Base-by-base conservation (phyloP, 2,888 invertebrate species). In the Girardia tigrina region DNA sequence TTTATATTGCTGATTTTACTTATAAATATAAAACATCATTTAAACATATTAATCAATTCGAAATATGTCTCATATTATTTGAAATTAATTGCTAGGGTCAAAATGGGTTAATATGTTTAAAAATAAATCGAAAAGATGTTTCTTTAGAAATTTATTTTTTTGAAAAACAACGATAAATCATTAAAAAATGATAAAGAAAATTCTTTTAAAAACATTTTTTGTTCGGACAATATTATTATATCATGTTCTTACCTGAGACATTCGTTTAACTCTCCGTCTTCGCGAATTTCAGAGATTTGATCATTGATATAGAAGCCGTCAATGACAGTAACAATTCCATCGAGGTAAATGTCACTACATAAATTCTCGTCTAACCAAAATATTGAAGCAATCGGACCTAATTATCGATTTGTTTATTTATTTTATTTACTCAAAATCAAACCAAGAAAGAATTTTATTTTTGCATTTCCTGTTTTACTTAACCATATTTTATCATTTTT, bases 281-380 rank as follows among this genome's bases (percentile, higher is more conserved):
- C 28, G 1, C 16, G 2, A 26, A 23, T 70, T 26, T 42, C 36
- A 28, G 42, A 20, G 26, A 75, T 28, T 26, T 73, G 73, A 4
- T 70, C 6, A 4, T 36, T 26, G 2, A 75, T 26, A 75, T 75
- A 36, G 12, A 36, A 75, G 4, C 75, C 26, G 27, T 75, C 75
- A 75, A 77, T 28, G 14, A 77, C 56, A n/a, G 77, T 77, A 16
- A 77, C 70, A 69, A 28, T 80, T 85, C 86, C 87, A 82, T 88
- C 88, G 16, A 88, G 81, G 80, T 83, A 87, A 29, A 88, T 81
- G 80, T 87, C 87, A 81, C 87, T 86, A 78, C 87, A 87, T 8
- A 88, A 81, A 78, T 87, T 87, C 78, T 86, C 85, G 80, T 88
- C 88, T 76, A 87, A 79, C 88, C 88, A 88, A 80, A 88, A 88